Evolutionary conservation across 2,888 invertebrate genomes (phyloP).

Genomic region (Cataglyphis cursor): DNA sequence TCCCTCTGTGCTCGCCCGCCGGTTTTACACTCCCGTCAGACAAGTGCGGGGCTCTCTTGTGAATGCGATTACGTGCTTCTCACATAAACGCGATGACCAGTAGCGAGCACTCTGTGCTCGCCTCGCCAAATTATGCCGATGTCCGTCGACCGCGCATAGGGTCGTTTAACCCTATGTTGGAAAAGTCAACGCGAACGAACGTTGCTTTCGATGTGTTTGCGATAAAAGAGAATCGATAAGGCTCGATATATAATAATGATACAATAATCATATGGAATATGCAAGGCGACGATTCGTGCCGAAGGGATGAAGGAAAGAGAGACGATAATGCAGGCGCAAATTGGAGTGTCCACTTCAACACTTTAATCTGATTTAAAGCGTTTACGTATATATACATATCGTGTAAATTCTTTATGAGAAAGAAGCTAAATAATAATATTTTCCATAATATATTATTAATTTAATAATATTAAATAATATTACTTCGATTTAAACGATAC

Average conservation of each 20-base stretch:
- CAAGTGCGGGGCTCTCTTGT: conserved; percentile 68
- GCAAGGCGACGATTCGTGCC: background rate
- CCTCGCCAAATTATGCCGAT: conserved; percentile 44
- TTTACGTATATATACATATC: background rate
- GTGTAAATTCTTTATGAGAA: background rate
- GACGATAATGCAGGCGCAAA: no score
- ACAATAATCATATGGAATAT: background rate
- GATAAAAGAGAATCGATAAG: background rate
- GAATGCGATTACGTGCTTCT: conserved; percentile 75
- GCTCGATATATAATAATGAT: background rate
- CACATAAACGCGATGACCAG: conserved; percentile 61
- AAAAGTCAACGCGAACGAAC: conserved; percentile 1
- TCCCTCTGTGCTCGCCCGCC: conserved; percentile 49
- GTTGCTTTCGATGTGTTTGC: background rate
- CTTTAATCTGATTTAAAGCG: background rate
- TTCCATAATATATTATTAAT: background rate
- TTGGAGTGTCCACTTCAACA: background rate
- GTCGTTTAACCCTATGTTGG: conserved; percentile 16
- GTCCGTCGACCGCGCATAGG: background rate
- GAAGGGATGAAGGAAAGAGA: background rate
- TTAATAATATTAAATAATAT: background rate
- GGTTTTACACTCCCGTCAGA: conserved; percentile 72
- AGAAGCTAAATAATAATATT: background rate
- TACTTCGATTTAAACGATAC: background rate
- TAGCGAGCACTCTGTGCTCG: conserved; percentile 19